Conservation (phyloP, 2,888 invertebrate genomes). For the Ditylenchus weischeri region DNA sequence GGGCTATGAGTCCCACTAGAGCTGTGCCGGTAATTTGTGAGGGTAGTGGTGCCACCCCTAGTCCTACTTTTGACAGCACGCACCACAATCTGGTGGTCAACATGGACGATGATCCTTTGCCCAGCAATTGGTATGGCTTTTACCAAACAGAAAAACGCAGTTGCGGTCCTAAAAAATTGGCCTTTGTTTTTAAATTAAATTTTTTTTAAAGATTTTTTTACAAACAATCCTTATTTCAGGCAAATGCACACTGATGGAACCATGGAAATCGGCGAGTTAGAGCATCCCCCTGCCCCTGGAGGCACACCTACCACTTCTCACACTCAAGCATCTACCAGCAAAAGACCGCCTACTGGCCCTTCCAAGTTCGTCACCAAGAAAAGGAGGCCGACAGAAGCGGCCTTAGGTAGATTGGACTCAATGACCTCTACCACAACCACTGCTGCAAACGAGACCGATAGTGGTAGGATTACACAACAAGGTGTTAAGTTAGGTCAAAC, state of each 20-base stretch:
- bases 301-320: no score
- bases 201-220: constrained; percentile 1
- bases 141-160: no score
- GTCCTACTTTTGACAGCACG: constrained; percentile 11
- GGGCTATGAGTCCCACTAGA: not conserved
- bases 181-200: not conserved
- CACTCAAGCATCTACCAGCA: no score
- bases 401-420: no score
- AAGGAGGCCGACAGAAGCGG: no score
- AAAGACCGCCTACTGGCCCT: no score
- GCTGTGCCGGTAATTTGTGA: not conserved
- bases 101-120: constrained; percentile 27
- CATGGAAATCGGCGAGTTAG: constrained; percentile 6
- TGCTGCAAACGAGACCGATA: no score
- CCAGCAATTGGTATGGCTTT: constrained; percentile 30
- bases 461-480: no score
- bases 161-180: no score
- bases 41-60: not conserved
- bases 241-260: constrained; percentile 23
- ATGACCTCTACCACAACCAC: no score
- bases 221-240: constrained; percentile 1
- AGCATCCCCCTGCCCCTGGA: constrained; percentile 8
- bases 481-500: no score
- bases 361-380: no score
- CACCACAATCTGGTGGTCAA: constrained; percentile 27